Evolutionary conservation across 2,797 vertebrate species (phyloP).

Genomic region (Takifugu rubripes): DNA sequence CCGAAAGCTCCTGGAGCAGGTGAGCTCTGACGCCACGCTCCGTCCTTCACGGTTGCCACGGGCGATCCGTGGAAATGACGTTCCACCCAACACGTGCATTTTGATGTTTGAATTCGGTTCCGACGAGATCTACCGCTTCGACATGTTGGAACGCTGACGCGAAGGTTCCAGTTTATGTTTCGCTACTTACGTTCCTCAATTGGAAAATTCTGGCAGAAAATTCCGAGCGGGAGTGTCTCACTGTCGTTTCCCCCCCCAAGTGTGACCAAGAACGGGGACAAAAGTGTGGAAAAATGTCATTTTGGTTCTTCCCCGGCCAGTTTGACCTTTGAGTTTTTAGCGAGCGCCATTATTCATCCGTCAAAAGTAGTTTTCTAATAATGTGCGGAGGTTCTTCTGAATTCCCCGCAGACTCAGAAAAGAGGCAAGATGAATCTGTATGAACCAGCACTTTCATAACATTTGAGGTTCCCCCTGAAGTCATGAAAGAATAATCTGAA

Average conservation of each 20-base stretch:
- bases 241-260: slow-evolving; percentile 4
- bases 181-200: too few species aligned
- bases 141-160: neutral
- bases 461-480: slow-evolving; percentile 56
- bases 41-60: neutral
- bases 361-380: slow-evolving; percentile 49
- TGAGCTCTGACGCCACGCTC: slow-evolving; percentile 39
- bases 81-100: too few species aligned
- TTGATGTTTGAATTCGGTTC: too few species aligned
- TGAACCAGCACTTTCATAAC: slow-evolving; percentile 58
- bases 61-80: too few species aligned
- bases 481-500: slow-evolving; percentile 56
- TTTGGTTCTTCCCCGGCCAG: slow-evolving; percentile 14
- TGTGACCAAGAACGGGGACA: slow-evolving; percentile 21
- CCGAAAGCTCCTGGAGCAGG: slow-evolving; percentile 90
- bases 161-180: neutral
- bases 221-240: neutral
- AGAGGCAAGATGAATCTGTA: slow-evolving; percentile 50
- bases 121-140: too few species aligned
- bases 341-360: slow-evolving; percentile 39
- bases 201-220: too few species aligned
- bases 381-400: slow-evolving; percentile 46
- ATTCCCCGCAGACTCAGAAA: slow-evolving; percentile 41
- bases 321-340: slow-evolving; percentile 32
- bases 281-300: slow-evolving; percentile 21